A percentile compares a stretch with the other conserved stretches of the same genome.
Evolutionary conservation across 2,797 vertebrate genomes (phyloP).

Genomic region (Bufotes viridis): DNA sequence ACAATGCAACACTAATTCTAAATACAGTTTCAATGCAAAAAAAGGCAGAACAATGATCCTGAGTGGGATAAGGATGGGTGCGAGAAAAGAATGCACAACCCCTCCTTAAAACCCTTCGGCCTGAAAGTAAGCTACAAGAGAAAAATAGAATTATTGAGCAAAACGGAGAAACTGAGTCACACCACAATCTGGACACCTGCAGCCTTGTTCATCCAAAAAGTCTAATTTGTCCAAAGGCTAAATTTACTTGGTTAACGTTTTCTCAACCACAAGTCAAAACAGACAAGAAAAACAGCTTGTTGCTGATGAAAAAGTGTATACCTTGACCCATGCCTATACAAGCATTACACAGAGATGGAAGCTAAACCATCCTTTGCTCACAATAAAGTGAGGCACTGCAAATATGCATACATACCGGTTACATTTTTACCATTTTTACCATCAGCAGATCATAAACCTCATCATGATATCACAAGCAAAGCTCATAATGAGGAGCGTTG

Average conservation of each 20-base stretch:
- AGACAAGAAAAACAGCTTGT: neutral
- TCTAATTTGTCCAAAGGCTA: conserved; percentile 4
- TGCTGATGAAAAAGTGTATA: neutral
- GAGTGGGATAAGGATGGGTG: conserved; percentile 8
- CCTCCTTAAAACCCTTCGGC: neutral
- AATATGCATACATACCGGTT: no score
- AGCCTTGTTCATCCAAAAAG: conserved; percentile 10
- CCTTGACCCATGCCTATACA: neutral
- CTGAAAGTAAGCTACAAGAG: neutral
- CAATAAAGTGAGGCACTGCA: no score
- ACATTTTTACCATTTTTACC: no score
- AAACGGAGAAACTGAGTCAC: conserved; percentile 20
- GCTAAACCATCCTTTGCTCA: neutral
- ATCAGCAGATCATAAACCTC: no score
- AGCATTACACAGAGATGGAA: neutral
- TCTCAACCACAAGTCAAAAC: neutral
- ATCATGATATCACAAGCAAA: no score
- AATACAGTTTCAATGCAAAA: neutral
- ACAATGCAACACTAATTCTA: neutral
- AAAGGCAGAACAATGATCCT: neutral
- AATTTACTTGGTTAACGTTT: neutral
- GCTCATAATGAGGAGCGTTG: no score
- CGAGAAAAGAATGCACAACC: neutral
- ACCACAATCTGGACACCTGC: conserved; percentile 20
- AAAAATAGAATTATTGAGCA: conserved; percentile 15